Conservation (phyloP, 2,113 vertebrate species). For the Leiothrix lutea region DNA sequence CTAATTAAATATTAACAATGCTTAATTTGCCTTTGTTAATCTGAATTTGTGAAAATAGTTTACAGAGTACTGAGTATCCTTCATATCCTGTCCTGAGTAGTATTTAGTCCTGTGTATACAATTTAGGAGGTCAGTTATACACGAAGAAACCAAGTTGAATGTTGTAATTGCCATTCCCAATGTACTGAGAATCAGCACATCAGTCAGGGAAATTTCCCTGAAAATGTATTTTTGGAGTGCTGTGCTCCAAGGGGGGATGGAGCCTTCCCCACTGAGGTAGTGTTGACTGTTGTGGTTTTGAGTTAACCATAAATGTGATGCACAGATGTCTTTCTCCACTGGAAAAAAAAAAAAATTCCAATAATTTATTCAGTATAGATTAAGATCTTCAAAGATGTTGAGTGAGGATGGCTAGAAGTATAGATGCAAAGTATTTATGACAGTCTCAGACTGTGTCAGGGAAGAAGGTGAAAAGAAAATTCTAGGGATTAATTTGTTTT, state of each 20-base stretch:
- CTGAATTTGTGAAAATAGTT: background rate
- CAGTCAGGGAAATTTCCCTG: slow-evolving; percentile 1
- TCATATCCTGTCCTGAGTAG: background rate
- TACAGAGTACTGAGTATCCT: background rate
- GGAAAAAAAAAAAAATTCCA: background rate
- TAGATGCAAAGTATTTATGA: background rate
- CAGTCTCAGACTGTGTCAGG: background rate
- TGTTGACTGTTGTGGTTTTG: slow-evolving; percentile 13
- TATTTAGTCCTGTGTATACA: accelerated
- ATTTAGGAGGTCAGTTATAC: background rate
- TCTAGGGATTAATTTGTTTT: background rate
- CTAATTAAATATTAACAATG: background rate
- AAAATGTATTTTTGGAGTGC: background rate
- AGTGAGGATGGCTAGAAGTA: background rate
- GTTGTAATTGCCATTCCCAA: background rate
- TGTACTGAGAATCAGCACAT: background rate
- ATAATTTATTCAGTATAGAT: slow-evolving; percentile 15
- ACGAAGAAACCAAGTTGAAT: background rate
- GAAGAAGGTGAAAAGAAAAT: background rate
- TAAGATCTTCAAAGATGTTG: slow-evolving; percentile 42
- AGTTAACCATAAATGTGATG: slow-evolving; percentile 31
- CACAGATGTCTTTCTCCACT: background rate
- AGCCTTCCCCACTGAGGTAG: background rate
- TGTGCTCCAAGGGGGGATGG: background rate
- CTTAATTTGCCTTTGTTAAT: background rate